These are phyloP conservation scores for Ceratina japonica DNA, from an alignment of 1,140 invertebrate genomes.

Conservation along the genomic window DNA sequence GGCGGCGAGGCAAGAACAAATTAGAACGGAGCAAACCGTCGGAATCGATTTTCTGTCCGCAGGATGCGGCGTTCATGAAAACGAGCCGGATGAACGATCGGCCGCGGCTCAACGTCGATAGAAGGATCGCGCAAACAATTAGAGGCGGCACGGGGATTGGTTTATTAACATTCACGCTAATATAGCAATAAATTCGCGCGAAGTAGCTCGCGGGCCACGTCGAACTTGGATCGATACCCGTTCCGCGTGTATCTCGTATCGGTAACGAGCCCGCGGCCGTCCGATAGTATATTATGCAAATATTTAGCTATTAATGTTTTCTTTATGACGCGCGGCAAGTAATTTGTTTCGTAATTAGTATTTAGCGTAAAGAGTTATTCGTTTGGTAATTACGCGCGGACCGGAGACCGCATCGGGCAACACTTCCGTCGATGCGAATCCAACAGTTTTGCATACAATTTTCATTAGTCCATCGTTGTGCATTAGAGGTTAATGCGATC, in stretches of 20 bases:
- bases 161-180: slow-evolving; percentile 49
- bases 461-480: slow-evolving; percentile 47
- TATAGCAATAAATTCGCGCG: slow-evolving; percentile 36
- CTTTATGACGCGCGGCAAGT: slow-evolving; percentile 44
- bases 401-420: not conserved
- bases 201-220: slow-evolving; percentile 22
- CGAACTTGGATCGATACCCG: slow-evolving; percentile 16
- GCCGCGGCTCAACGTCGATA: not conserved
- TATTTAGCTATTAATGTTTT: slow-evolving; percentile 53
- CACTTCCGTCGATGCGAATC: slow-evolving; percentile 11
- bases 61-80: slow-evolving; percentile 4
- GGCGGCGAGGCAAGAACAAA: not conserved
- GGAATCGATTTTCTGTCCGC: not conserved
- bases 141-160: not conserved
- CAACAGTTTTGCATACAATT: slow-evolving; percentile 48
- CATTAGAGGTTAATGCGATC: slow-evolving; percentile 48
- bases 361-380: slow-evolving; percentile 50
- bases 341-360: slow-evolving; percentile 53
- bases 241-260: slow-evolving; percentile 15
- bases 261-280: not conserved
- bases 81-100: not conserved
- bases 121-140: slow-evolving; percentile 35
- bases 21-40: not conserved
- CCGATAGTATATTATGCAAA: slow-evolving; percentile 52
- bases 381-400: slow-evolving; percentile 44